Evolutionary conservation across 2,888 invertebrate species (phyloP).

Genomic region (Drosophila gaucha): DNA sequence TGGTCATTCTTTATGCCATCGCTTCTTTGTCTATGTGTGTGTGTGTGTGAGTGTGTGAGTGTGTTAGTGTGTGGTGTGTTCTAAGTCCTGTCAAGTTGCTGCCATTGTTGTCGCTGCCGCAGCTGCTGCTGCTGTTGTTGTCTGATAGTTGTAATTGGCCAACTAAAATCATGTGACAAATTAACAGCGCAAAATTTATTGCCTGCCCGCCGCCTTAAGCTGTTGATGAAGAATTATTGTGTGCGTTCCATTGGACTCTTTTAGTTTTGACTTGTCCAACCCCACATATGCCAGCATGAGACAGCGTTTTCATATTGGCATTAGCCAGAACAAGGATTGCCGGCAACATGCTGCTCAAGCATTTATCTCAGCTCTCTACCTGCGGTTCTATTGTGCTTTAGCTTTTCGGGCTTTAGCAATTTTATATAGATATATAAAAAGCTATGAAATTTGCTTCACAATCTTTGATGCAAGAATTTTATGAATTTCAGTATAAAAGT

Average conservation of each 20-base stretch:
- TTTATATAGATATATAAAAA: not conserved
- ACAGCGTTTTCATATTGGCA: conserved; percentile 67
- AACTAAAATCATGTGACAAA: conserved; percentile 82
- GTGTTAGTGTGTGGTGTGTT: conserved; percentile 27
- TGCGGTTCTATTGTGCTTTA: not conserved
- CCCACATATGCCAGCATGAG: conserved; percentile 46
- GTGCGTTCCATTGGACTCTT: conserved; percentile 44
- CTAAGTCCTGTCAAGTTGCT: conserved; percentile 56
- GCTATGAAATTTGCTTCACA: no score
- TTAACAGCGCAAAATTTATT: conserved; percentile 82
- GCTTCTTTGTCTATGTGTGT: conserved; percentile 16
- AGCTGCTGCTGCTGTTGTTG: conserved; percentile 49
- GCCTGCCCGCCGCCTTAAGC: conserved; percentile 78
- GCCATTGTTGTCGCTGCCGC: conserved; percentile 62
- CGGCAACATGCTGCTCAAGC: conserved; percentile 7
- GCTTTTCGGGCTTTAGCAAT: not conserved
- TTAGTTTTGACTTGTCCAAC: not conserved
- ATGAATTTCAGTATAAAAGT: no score
- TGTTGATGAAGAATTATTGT: conserved; percentile 79
- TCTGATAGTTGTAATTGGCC: conserved; percentile 79
- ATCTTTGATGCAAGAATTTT: no score
- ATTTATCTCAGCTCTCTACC: conserved; percentile 8
- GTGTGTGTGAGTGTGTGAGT: conserved; percentile 30
- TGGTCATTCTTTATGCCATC: conserved; percentile 36
- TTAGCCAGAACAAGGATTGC: conserved; percentile 36